Evolutionary conservation across 1,140 invertebrate genomes (phyloP).

Genomic region (Diachasmimorpha longicaudata): DNA sequence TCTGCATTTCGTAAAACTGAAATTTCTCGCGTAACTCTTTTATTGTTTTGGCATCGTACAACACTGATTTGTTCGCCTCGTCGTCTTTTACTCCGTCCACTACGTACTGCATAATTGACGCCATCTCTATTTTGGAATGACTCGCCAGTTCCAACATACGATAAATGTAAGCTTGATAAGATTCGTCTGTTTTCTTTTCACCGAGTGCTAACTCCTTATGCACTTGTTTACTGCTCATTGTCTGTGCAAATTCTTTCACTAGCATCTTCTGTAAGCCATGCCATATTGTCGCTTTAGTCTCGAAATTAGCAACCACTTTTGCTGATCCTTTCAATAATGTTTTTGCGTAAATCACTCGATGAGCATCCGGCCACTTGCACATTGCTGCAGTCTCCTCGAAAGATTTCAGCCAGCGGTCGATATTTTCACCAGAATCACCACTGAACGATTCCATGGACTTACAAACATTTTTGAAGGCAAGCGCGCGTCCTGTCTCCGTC

Average conservation of each 20-base stretch:
- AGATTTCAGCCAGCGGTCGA: conserved; percentile 30
- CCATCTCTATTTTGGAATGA: conserved; percentile 31
- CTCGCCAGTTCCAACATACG: conserved; percentile 38
- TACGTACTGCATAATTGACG: conserved; percentile 39
- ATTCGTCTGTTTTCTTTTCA: conserved; percentile 29
- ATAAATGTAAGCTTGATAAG: conserved; percentile 36
- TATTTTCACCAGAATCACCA: conserved; percentile 28
- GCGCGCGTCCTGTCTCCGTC: background rate
- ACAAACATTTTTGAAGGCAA: conserved; percentile 33
- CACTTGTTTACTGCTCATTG: conserved; percentile 22
- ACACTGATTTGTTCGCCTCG: conserved; percentile 30
- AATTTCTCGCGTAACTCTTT: conserved; percentile 35
- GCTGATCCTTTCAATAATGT: conserved; percentile 34
- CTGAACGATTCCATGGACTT: conserved; percentile 30
- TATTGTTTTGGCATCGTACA: conserved; percentile 30
- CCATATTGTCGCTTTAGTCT: conserved; percentile 31
- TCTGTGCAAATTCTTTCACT: conserved; percentile 26
- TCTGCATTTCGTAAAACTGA: conserved; percentile 18
- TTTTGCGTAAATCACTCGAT: conserved; percentile 38
- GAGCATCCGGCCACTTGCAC: conserved; percentile 32
- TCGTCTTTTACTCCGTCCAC: conserved; percentile 41
- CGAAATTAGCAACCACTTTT: conserved; percentile 35
- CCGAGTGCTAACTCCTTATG: conserved; percentile 13
- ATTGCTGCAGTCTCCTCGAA: conserved; percentile 36
- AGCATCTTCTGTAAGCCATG: conserved; percentile 15